Percentiles rank a stretch among this genome's conserved stretches.
Conservation (phyloP, 92 coral and sea anemone genomes). For the Zoanthus gigantus region DNA sequence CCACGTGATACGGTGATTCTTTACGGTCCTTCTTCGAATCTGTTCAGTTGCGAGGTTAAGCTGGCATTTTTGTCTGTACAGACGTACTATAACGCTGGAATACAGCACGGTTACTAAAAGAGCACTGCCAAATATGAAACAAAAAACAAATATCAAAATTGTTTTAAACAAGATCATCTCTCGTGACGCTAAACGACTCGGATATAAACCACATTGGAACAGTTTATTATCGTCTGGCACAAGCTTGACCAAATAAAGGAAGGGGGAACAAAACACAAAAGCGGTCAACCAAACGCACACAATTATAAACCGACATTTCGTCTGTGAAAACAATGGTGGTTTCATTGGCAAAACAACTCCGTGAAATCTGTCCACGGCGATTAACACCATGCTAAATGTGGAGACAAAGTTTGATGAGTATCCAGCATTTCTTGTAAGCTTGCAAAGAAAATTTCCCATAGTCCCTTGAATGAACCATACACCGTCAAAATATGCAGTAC, state of each 20-base stretch:
- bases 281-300: neutral
- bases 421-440: neutral
- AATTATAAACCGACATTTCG: neutral
- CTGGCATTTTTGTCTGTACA: neutral
- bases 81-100: neutral
- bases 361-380: constrained; percentile 13
- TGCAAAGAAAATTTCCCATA: neutral
- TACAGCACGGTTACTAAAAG: neutral
- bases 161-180: neutral
- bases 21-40: neutral
- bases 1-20: neutral
- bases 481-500: neutral
- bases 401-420: neutral
- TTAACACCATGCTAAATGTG: neutral
- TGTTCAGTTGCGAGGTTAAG: neutral
- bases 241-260: neutral
- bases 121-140: neutral
- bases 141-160: neutral
- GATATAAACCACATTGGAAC: neutral
- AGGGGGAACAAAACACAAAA: neutral
- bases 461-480: neutral
- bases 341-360: neutral
- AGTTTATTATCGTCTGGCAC: neutral
- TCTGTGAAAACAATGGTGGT: neutral
- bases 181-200: neutral